A percentile compares a stretch with the other conserved stretches of the same genome.
Evolutionary conservation across 2,888 invertebrate species (phyloP).

Genomic region (Thera obeliscata): DNA sequence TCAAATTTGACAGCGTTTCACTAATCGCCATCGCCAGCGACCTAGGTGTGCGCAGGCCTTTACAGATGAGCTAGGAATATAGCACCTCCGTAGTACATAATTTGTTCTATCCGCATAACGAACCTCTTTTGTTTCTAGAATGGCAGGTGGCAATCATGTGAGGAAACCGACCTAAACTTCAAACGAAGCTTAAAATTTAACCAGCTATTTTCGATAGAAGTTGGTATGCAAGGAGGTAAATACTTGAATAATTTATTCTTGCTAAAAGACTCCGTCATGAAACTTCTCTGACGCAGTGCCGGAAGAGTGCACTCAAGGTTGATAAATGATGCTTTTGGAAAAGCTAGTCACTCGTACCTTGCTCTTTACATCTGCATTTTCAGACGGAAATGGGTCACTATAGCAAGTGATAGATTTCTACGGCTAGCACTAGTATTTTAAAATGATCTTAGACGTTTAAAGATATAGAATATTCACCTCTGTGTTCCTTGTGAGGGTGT

Average conservation of each 20-base stretch:
- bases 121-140: constrained; percentile 7
- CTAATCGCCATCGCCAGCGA: too few relatives aligned
- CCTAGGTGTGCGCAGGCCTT: too few relatives aligned
- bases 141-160: constrained; percentile 1
- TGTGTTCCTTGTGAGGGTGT: too few relatives aligned
- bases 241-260: constrained; percentile 7
- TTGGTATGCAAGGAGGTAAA: not conserved
- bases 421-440: not conserved
- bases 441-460: too few relatives aligned
- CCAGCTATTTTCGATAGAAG: constrained; percentile 1
- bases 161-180: not conserved
- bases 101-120: not conserved
- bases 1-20: too few relatives aligned
- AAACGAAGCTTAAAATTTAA: constrained; percentile 3
- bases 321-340: constrained; percentile 37
- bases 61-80: constrained; percentile 1
- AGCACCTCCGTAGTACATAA: constrained; percentile 1
- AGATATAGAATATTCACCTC: too few relatives aligned
- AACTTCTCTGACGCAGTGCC: constrained; percentile 18
- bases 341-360: constrained; percentile 18
- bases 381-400: constrained; percentile 3
- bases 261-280: constrained; percentile 15
- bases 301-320: constrained; percentile 33
- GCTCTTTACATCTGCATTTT: constrained; percentile 17
- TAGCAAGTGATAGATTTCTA: constrained; percentile 1